Conservation (phyloP, 1,140 invertebrate species). For the Nasonia giraulti region DNA sequence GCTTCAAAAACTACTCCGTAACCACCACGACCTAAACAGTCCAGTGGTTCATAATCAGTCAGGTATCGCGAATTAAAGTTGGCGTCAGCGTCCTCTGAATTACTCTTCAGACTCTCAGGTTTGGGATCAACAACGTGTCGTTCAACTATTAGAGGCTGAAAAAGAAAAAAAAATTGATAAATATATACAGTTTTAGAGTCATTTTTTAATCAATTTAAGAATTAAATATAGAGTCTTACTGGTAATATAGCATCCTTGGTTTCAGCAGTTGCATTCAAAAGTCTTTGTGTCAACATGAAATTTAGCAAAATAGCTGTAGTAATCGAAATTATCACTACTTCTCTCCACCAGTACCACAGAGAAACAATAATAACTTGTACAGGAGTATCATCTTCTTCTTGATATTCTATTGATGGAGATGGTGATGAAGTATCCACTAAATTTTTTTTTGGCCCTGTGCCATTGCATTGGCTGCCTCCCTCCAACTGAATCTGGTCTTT, state of each 20-base stretch:
- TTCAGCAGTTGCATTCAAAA: constrained; percentile 57
- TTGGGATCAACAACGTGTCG: constrained; percentile 66
- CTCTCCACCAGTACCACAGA: constrained; percentile 89
- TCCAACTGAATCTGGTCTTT: constrained; percentile 66
- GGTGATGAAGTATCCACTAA: constrained; percentile 39
- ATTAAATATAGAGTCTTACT: constrained; percentile 56
- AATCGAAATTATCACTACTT: constrained; percentile 82
- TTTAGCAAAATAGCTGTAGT: constrained; percentile 79
- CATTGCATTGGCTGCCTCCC: constrained; percentile 62
- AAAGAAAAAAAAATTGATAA: constrained; percentile 16
- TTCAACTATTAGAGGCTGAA: constrained; percentile 67
- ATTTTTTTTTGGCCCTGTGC: constrained; percentile 49
- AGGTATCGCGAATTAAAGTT: constrained; percentile 84
- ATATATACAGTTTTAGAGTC: constrained; percentile 19
- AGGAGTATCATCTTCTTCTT: constrained; percentile 70
- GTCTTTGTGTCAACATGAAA: constrained; percentile 74
- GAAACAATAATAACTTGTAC: constrained; percentile 80
- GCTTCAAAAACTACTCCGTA: constrained; percentile 98
- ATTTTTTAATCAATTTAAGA: constrained; percentile 25
- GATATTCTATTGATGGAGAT: constrained; percentile 20
- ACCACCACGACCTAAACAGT: constrained; percentile 93
- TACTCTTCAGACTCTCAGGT: constrained; percentile 55
- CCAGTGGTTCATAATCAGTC: constrained; percentile 89
- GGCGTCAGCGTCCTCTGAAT: constrained; percentile 55
- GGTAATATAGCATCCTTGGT: constrained; percentile 60